Percentiles rank a stretch among this genome's conserved stretches.
Conservation (phyloP, 2,797 vertebrate genomes). For the Dromococcyx pavoninus region DNA sequence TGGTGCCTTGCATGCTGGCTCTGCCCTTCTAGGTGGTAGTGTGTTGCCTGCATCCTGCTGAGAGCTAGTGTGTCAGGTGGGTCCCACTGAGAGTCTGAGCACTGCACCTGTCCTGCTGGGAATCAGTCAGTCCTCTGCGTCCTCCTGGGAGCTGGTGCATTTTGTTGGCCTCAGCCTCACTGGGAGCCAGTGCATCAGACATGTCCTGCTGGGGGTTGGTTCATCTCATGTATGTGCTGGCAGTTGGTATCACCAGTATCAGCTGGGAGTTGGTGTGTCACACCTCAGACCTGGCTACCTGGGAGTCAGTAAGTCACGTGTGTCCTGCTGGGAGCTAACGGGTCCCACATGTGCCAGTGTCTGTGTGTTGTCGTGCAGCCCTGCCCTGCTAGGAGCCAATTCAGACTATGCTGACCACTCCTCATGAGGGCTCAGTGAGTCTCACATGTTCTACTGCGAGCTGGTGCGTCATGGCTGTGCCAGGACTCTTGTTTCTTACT, state of each 20-base stretch:
- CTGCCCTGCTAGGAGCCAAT: not conserved
- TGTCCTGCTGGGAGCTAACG: not conserved
- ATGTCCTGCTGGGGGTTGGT: not conserved
- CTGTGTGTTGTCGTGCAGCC: not conserved
- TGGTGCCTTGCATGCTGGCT: not conserved
- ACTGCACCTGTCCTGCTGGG: not conserved
- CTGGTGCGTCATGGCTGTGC: not conserved
- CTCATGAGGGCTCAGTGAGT: not conserved
- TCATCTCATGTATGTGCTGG: not conserved
- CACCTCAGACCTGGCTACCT: not conserved
- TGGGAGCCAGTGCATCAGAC: not conserved
- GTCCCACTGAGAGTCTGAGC: not conserved
- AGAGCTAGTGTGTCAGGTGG: not conserved
- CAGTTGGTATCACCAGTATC: not conserved
- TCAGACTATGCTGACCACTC: not conserved
- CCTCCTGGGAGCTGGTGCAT: not conserved
- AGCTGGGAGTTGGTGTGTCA: not conserved
- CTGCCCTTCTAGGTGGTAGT: not conserved
- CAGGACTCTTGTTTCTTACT: not conserved
- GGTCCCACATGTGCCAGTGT: not conserved
- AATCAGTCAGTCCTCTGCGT: not conserved
- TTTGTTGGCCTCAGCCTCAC: not conserved
- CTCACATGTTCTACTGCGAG: not conserved
- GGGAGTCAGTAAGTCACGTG: not conserved
- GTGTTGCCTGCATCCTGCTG: not conserved